Evolutionary conservation across 64 coral and sea anemone genomes (phyloP).

Genomic region (Actinia equina): DNA sequence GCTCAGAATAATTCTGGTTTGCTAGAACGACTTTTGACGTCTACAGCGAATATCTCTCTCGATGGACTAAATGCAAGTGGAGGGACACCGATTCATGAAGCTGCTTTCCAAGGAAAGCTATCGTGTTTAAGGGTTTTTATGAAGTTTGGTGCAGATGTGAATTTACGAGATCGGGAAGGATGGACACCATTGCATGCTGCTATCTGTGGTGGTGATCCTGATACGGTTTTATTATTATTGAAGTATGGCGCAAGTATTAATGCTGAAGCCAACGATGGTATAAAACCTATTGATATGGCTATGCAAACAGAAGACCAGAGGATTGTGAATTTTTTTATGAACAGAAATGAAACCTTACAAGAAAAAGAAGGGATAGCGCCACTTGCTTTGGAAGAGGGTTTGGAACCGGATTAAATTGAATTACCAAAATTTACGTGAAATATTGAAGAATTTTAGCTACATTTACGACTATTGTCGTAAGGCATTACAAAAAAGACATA

Average conservation of each 20-base stretch:
- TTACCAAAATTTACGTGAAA: background rate
- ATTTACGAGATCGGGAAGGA: slow-evolving; percentile 72
- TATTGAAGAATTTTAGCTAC: too few species aligned
- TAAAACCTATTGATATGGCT: slow-evolving; percentile 72
- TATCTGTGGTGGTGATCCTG: slow-evolving; percentile 74
- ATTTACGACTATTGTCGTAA: too few species aligned
- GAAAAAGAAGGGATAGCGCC: slow-evolving; percentile 12
- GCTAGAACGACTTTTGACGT: slow-evolving; percentile 58
- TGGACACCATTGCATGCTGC: slow-evolving; percentile 90
- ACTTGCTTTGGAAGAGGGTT: slow-evolving; percentile 7
- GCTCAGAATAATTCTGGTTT: slow-evolving; percentile 62
- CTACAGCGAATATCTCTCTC: slow-evolving; percentile 42
- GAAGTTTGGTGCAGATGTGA: slow-evolving; percentile 60
- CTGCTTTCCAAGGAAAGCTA: slow-evolving; percentile 83
- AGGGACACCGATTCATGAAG: slow-evolving; percentile 83
- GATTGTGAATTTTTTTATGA: slow-evolving; percentile 33
- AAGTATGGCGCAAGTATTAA: slow-evolving; percentile 57
- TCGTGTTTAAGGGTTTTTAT: slow-evolving; percentile 73
- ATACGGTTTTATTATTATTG: slow-evolving; percentile 57
- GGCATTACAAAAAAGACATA: too few species aligned
- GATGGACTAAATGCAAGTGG: slow-evolving; percentile 70
- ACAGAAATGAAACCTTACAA: background rate
- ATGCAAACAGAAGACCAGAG: slow-evolving; percentile 48
- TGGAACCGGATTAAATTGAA: background rate
- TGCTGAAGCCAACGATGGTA: slow-evolving; percentile 48